Evolutionary conservation across 2,797 vertebrate genomes (phyloP).

Genomic region (Tragopan temminckii): DNA sequence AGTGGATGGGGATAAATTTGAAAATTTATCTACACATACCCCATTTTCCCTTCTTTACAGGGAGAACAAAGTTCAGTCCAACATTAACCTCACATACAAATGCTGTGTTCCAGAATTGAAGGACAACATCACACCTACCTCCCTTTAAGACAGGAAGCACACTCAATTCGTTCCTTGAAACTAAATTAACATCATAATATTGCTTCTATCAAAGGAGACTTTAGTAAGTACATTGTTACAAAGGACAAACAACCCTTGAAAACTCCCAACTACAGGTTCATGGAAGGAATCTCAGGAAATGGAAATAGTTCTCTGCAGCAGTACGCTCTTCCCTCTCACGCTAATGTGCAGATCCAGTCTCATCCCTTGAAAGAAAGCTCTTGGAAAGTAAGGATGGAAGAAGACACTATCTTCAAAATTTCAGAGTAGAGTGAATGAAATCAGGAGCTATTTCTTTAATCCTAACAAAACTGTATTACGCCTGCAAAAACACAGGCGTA

Average conservation of each 20-base stretch:
- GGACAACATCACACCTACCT: neutral
- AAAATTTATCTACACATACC: neutral
- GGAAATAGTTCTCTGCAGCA: neutral
- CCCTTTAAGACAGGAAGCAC: neutral
- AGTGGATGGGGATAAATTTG: neutral
- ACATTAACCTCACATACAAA: neutral
- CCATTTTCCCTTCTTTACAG: neutral
- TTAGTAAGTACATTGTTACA: neutral
- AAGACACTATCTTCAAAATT: neutral
- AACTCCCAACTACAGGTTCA: neutral
- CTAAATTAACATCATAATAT: neutral
- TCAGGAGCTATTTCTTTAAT: neutral
- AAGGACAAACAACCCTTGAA: neutral
- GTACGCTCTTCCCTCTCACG: neutral
- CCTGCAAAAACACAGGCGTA: neutral
- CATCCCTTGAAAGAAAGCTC: neutral
- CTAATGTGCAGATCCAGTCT: neutral
- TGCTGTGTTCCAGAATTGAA: neutral
- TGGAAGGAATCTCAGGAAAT: neutral
- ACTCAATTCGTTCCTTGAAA: neutral
- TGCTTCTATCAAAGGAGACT: neutral
- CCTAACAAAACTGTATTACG: accelerated
- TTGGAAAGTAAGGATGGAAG: neutral
- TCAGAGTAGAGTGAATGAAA: neutral
- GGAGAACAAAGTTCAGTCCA: neutral